phyloP scores from a whole-genome alignment of 1,140 invertebrate species.

The Pseudachorutes palmiensis region DNA sequence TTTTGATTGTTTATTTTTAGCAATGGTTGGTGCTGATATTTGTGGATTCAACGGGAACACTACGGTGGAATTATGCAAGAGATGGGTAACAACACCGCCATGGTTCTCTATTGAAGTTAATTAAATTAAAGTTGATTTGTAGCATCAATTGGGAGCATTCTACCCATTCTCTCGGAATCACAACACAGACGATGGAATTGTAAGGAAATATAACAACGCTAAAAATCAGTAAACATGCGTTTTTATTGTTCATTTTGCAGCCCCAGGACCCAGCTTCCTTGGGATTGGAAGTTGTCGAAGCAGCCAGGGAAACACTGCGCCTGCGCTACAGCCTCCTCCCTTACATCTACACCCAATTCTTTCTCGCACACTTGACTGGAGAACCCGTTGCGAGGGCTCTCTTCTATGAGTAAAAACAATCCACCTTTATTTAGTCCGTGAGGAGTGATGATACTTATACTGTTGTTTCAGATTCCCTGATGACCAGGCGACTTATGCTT shows the following conservation, averaged over 20 bases:
- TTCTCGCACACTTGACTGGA: constrained; percentile 58
- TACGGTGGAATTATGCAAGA: constrained; percentile 60
- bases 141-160: constrained; percentile 75
- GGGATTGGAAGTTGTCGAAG: constrained; percentile 56
- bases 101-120: no score
- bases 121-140: no score
- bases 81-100: no score
- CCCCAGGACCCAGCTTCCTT: constrained; percentile 69
- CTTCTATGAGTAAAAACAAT: constrained; percentile 60
- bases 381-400: constrained; percentile 66
- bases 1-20: neutral
- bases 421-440: neutral
- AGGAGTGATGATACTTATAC: neutral
- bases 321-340: constrained; percentile 68
- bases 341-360: constrained; percentile 74
- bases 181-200: constrained; percentile 62
- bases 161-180: constrained; percentile 82
- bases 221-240: neutral
- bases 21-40: constrained; percentile 72
- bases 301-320: constrained; percentile 54
- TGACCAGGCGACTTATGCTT: constrained; percentile 57
- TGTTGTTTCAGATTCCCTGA: constrained; percentile 52
- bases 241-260: constrained; percentile 46
- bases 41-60: constrained; percentile 78
- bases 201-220: constrained; percentile 42